Base-by-base conservation (phyloP, 2,797 vertebrate genomes). In the Gallinago nigripennis region DNA sequence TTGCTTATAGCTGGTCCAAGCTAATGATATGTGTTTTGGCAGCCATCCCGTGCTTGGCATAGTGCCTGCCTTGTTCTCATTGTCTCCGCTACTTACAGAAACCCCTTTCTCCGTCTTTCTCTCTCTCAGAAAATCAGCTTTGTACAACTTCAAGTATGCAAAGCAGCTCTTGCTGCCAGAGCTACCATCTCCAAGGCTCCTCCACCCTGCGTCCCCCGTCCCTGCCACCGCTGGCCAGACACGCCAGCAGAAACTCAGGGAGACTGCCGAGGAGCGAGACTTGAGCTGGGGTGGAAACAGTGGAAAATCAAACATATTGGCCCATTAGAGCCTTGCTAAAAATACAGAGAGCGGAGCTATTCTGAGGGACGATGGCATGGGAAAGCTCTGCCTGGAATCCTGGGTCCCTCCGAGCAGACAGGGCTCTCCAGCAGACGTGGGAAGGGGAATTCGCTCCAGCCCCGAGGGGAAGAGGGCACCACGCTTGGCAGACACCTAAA, bases 261-360 rank as follows among this genome's bases (percentile, higher is more conserved):
- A 96, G 71, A 15, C 93, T 92, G 96, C 96, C 83, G 95, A 88
- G 33, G 98, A 98, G 98, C 98, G 93, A 98, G 98, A 97, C 98
- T 97, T 92, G 97, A 96, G 97, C 97, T 96, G 96, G 98, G 97
- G 98, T 98, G 98, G 97, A 98, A 99, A 98, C 98, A 98, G 98
- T 99, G 99, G 99, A 99, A 99, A 99, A 98, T 98, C 99, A 99
- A 99, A 99, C 99, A 99, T 98, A 98, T 98, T 97, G 98, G 98
- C 98, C 97, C 98, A 99, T 99, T 98, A 97, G 97, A 97, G 97
- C 97, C 97, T 95, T 97, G 98, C 99, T 99, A 99, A 99, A 99
- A 99, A 99, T 99, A 99, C 97, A 97, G 98, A 77, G 98, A 96
- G 98, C 98, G 94, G 97, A 86, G 95, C 98, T 99, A 97, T 98